Evolutionary conservation across 1,140 invertebrate species (phyloP).

Genomic region (Drosophila sp.): DNA sequence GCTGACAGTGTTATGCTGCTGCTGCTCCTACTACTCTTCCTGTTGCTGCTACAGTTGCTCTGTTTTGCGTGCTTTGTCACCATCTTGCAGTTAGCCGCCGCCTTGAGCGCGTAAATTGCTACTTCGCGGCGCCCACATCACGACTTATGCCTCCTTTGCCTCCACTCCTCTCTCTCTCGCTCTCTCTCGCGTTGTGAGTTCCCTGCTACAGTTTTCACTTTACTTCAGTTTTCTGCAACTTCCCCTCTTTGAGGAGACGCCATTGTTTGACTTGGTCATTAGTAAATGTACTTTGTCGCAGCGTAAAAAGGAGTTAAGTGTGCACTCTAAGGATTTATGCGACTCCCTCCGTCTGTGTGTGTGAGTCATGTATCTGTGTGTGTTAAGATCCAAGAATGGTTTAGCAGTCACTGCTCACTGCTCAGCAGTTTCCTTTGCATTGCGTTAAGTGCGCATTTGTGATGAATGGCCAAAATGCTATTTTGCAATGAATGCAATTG

Average conservation of each 20-base stretch:
- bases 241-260: constrained; percentile 37
- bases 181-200: neutral
- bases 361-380: constrained; percentile 8
- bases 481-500: constrained; percentile 64
- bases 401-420: constrained; percentile 52
- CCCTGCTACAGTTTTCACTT: constrained; percentile 52
- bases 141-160: neutral
- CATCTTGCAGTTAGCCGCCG: constrained; percentile 63
- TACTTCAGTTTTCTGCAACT: constrained; percentile 53
- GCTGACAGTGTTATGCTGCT: constrained; percentile 24
- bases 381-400: constrained; percentile 25
- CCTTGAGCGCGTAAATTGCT: constrained; percentile 79
- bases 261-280: constrained; percentile 82
- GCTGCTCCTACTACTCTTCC: constrained; percentile 16
- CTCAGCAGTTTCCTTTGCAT: constrained; percentile 46
- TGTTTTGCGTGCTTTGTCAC: constrained; percentile 74
- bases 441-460: constrained; percentile 73
- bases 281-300: constrained; percentile 83
- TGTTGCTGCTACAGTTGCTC: constrained; percentile 40
- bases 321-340: constrained; percentile 80
- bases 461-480: constrained; percentile 55
- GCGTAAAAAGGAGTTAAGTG: constrained; percentile 82
- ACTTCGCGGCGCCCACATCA: constrained; percentile 60
- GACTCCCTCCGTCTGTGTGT: constrained; percentile 15
- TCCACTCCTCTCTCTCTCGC: neutral